Conservation (phyloP, 1,140 invertebrate species). For the Eueides isabella region DNA sequence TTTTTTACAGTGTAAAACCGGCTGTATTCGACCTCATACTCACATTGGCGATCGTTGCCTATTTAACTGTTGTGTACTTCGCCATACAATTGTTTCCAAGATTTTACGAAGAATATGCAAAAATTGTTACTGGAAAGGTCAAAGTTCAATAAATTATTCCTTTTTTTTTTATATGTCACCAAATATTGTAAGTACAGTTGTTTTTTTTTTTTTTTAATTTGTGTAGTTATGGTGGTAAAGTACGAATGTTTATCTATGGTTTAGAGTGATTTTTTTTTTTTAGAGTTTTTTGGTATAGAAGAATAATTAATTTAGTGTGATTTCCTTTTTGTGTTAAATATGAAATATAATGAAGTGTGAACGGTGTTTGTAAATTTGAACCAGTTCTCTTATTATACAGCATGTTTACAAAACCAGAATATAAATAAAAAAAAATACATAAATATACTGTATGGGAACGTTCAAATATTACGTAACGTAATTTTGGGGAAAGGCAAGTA, state of each 20-base stretch:
- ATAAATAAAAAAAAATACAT: no score
- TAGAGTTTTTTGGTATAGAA: not conserved
- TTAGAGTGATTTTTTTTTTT: not conserved
- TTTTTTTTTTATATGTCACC: no score
- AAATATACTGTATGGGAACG: no score
- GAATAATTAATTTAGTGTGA: no score
- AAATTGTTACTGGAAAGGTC: constrained; percentile 65
- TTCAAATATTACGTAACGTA: no score
- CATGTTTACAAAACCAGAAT: no score
- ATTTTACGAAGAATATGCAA: constrained; percentile 81
- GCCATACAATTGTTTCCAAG: constrained; percentile 88
- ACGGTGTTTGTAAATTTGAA: no score
- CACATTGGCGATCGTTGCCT: constrained; percentile 91
- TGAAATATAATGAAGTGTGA: no score
- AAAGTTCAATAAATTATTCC: constrained; percentile 58
- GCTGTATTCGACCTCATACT: constrained; percentile 98
- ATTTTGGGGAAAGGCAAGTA: no score
- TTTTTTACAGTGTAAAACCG: constrained; percentile 94
- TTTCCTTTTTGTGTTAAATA: no score
- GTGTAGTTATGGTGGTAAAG: not conserved
- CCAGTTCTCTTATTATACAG: no score
- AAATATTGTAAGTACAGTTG: not conserved
- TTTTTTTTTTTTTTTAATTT: not conserved
- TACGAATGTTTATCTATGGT: not conserved
- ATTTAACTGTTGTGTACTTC: constrained; percentile 92